Percentiles rank a stretch among this genome's conserved stretches.
phyloP scores from a whole-genome alignment of 1,140 invertebrate genomes.

The Hesperophylax magnus region DNA sequence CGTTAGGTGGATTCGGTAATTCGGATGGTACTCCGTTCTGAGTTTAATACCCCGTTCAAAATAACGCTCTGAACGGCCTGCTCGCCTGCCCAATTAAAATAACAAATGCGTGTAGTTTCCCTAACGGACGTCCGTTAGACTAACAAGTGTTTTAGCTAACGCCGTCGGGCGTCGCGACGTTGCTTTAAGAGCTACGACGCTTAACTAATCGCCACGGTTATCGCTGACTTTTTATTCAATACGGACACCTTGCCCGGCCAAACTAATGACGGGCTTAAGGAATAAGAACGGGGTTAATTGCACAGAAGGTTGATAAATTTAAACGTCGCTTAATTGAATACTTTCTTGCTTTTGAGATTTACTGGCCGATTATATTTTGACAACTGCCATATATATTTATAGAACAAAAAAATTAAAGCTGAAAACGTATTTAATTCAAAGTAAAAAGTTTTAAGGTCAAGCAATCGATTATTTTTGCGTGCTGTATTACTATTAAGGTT shows the following conservation, averaged over 20 bases:
- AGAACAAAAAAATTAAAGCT: no score
- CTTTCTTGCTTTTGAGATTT: background rate
- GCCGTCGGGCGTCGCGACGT: slow-evolving; percentile 24
- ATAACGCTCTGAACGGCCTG: slow-evolving; percentile 1
- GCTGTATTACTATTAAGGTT: no score
- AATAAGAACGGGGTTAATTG: slow-evolving; percentile 28
- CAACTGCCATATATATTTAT: no score
- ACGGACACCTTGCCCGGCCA: slow-evolving; percentile 25
- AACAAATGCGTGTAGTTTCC: slow-evolving; percentile 45
- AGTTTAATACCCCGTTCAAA: background rate
- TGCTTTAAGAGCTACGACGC: slow-evolving; percentile 18
- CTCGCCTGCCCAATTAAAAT: slow-evolving; percentile 43
- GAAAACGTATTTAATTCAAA: no score
- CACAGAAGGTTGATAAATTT: slow-evolving; percentile 26
- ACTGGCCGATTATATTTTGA: no score
- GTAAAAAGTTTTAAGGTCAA: no score
- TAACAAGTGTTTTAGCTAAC: slow-evolving; percentile 43
- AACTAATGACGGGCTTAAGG: slow-evolving; percentile 24
- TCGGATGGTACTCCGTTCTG: background rate
- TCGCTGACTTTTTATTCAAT: slow-evolving; percentile 33
- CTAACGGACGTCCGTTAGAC: slow-evolving; percentile 42
- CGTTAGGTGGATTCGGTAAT: background rate
- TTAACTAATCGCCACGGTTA: slow-evolving; percentile 42
- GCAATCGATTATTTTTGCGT: no score
- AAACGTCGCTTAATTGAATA: background rate